Evolutionary conservation across 1,140 invertebrate species (phyloP).

Genomic region (Drosophila athabasca): DNA sequence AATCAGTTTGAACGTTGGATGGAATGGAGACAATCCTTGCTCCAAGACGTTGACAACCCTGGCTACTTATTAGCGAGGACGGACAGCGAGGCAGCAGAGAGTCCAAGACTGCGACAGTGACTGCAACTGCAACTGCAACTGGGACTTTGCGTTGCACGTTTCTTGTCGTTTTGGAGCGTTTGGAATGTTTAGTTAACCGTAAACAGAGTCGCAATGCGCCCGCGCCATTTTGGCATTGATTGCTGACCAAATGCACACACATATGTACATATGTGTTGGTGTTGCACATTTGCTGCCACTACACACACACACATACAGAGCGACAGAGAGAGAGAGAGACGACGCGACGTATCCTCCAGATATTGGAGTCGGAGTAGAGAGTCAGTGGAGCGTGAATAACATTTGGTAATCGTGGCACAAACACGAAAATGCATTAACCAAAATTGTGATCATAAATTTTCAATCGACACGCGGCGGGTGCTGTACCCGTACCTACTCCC

Average conservation of each 20-base stretch:
- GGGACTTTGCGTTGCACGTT: constrained; percentile 6
- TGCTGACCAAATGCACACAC: constrained; percentile 51
- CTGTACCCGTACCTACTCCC: constrained; percentile 41
- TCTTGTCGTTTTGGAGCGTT: constrained; percentile 59
- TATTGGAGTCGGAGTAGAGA: constrained; percentile 26
- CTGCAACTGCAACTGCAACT: constrained; percentile 10
- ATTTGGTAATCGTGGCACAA: constrained; percentile 82
- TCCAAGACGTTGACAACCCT: not conserved
- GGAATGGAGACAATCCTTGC: too few species aligned
- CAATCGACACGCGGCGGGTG: constrained; percentile 81
- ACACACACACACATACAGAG: constrained; percentile 14
- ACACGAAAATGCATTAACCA: constrained; percentile 82
- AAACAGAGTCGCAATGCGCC: constrained; percentile 66
- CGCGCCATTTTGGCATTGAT: constrained; percentile 77
- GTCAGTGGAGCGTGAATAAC: constrained; percentile 80
- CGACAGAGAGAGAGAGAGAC: constrained; percentile 3
- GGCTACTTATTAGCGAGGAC: constrained; percentile 12
- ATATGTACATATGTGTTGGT: not conserved
- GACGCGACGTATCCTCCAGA: constrained; percentile 22
- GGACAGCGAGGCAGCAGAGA: not conserved
- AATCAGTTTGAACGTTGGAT: too few species aligned
- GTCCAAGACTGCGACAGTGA: not conserved
- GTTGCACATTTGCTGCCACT: too few species aligned
- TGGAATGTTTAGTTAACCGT: constrained; percentile 80
- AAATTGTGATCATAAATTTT: constrained; percentile 83